A percentile compares a stretch with the other conserved stretches of the same genome.
phyloP scores from a whole-genome alignment of 2,888 invertebrate species.

The Caenorhabditis becei region DNA sequence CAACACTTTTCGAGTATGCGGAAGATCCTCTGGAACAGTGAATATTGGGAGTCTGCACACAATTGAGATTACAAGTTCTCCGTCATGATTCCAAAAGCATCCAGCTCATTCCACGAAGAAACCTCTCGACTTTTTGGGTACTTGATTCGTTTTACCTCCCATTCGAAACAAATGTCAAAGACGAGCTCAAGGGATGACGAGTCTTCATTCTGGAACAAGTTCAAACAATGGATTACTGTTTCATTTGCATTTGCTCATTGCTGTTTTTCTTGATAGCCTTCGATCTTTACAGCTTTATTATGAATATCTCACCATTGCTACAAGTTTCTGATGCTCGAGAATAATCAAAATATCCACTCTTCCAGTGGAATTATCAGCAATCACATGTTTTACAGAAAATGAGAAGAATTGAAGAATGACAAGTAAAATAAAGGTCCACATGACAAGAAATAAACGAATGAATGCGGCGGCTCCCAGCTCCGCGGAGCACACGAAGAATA shows the following conservation, averaged over 20 bases:
- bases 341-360: constrained; percentile 47
- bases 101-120: constrained; percentile 37
- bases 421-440: constrained; percentile 29
- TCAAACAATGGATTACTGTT: too few relatives aligned
- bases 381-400: not conserved
- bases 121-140: constrained; percentile 25
- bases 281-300: too few relatives aligned
- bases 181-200: constrained; percentile 30
- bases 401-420: not conserved
- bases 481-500: constrained; percentile 27
- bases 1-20: constrained; percentile 27
- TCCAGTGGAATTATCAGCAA: constrained; percentile 32
- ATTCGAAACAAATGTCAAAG: constrained; percentile 53
- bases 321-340: constrained; percentile 45
- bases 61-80: constrained; percentile 39
- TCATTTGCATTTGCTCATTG: too few relatives aligned
- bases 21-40: constrained; percentile 26
- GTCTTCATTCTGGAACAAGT: constrained; percentile 31
- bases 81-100: constrained; percentile 43
- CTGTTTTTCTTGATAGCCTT: too few relatives aligned
- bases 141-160: constrained; percentile 17
- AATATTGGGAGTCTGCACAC: too few relatives aligned
- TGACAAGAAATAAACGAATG: constrained; percentile 30
- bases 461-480: constrained; percentile 23
- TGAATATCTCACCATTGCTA: constrained; percentile 33